These are phyloP conservation scores for Ptyas mucosa DNA, from an alignment of 2,113 vertebrate species.

Conservation along the genomic window DNA sequence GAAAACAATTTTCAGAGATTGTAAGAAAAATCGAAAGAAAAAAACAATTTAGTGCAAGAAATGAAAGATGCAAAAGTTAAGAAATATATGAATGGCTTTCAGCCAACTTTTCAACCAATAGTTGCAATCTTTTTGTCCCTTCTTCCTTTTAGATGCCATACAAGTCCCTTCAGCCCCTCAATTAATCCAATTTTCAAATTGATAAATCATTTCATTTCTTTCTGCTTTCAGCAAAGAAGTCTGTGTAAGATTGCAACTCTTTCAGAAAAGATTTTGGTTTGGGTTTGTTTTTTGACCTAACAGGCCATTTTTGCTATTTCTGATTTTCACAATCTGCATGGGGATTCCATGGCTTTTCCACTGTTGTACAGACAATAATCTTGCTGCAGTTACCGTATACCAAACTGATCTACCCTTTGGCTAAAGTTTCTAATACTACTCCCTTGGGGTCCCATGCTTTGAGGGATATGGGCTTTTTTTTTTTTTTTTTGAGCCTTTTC, in stretches of 20 bases:
- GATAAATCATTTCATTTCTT: neutral
- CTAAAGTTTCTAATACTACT: neutral
- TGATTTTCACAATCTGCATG: neutral
- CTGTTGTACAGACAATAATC: neutral
- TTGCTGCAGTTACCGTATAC: neutral
- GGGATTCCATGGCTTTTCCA: neutral
- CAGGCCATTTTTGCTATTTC: neutral
- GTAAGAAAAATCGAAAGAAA: neutral
- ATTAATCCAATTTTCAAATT: neutral
- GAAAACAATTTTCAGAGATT: too few relatives aligned
- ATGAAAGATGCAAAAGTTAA: neutral
- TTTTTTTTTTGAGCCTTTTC: neutral
- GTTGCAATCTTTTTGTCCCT: neutral
- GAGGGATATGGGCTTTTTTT: neutral
- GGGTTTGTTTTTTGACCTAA: neutral
- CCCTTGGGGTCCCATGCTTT: neutral
- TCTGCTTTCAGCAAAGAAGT: neutral
- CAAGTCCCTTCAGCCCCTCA: neutral
- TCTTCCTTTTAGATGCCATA: neutral
- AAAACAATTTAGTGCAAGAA: neutral
- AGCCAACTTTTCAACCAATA: neutral
- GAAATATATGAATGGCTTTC: neutral
- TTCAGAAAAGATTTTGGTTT: neutral
- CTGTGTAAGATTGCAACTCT: neutral
- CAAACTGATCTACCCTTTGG: neutral